Conservation (phyloP, 1,140 invertebrate genomes). For the Chironomus striatipennis region DNA sequence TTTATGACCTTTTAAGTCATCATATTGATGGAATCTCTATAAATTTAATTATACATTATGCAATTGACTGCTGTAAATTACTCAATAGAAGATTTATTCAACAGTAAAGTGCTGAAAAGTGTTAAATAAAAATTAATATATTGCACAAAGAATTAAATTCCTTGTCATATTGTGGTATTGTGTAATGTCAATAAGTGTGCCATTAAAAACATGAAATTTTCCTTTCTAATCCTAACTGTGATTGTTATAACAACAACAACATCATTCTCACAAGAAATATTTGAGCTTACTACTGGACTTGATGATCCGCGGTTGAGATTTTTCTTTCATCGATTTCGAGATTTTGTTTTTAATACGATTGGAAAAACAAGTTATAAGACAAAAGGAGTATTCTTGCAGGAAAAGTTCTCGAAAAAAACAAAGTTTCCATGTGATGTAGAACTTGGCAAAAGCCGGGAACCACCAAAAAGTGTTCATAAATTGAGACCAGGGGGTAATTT, state of each 20-base stretch:
- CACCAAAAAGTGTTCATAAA: conserved; percentile 45
- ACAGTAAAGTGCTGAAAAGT: too few relatives aligned
- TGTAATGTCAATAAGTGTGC: neutral
- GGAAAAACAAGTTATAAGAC: conserved; percentile 24
- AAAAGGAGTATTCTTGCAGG: conserved; percentile 25
- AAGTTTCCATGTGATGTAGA: conserved; percentile 25
- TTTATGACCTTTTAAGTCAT: too few relatives aligned
- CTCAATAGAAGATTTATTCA: too few relatives aligned
- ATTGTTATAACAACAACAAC: neutral
- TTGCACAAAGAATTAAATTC: too few relatives aligned
- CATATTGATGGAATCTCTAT: too few relatives aligned
- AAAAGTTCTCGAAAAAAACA: neutral
- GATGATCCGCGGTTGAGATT: conserved; percentile 15
- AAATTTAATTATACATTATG: too few relatives aligned
- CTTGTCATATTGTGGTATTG: too few relatives aligned
- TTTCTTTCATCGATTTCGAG: conserved; percentile 25
- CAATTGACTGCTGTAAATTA: too few relatives aligned
- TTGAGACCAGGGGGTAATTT: conserved; percentile 41
- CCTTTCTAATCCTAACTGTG: neutral
- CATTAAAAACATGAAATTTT: neutral
- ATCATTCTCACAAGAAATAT: neutral
- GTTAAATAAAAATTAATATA: too few relatives aligned
- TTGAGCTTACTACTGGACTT: neutral
- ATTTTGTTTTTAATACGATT: conserved; percentile 24
- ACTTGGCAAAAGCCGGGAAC: conserved; percentile 15